Evolutionary conservation across 2,113 vertebrate species (phyloP).

Genomic region (Ageneiosus marmoratus): DNA sequence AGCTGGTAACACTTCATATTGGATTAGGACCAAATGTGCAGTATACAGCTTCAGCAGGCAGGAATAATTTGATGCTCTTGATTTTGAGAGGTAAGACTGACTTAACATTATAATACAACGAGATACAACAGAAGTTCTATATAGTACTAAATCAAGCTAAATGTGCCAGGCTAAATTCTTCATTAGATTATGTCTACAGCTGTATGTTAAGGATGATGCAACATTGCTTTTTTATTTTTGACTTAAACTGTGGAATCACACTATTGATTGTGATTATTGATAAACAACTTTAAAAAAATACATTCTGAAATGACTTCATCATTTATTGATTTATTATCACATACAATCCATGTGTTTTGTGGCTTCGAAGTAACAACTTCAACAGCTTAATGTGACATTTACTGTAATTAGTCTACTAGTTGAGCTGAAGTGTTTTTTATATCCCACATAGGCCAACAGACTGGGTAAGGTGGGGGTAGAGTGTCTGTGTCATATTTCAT

Average conservation of each 20-base stretch:
- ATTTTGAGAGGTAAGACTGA: slow-evolving; percentile 59
- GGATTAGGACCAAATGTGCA: slow-evolving; percentile 56
- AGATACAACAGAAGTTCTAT: background rate
- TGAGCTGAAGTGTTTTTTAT: background rate
- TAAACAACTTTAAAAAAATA: background rate
- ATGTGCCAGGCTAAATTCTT: background rate
- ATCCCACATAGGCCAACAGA: background rate
- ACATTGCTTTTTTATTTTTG: background rate
- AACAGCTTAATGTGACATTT: background rate
- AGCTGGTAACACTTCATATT: slow-evolving; percentile 10
- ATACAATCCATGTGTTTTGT: background rate
- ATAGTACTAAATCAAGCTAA: too few species aligned
- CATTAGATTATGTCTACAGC: background rate
- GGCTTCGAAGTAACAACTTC: background rate
- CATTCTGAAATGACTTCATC: too few species aligned
- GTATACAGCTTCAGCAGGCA: slow-evolving; percentile 62
- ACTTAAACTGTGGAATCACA: background rate
- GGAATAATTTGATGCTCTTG: slow-evolving; percentile 46
- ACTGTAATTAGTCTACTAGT: background rate
- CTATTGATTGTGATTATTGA: background rate
- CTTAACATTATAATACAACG: background rate
- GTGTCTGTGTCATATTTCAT: background rate
- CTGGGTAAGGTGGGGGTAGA: background rate
- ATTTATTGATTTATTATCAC: background rate
- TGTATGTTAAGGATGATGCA: background rate